Percentiles rank a stretch among this genome's conserved stretches.
These are phyloP conservation scores for Microtus oregoni DNA, from an alignment of 2,113 vertebrate genomes.

Conservation along the genomic window DNA sequence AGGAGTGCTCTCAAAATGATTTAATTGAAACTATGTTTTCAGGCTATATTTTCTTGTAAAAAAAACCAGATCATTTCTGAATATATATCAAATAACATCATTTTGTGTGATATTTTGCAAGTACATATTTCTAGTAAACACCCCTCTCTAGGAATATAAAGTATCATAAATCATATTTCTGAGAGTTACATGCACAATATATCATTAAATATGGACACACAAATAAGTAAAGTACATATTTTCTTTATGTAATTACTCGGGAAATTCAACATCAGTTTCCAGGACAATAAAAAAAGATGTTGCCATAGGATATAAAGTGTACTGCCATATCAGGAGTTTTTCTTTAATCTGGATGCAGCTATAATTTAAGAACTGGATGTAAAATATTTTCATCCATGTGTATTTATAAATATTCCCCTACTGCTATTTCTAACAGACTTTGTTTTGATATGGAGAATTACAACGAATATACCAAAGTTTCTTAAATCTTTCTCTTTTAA, in stretches of 20 bases:
- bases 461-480: conserved; percentile 14
- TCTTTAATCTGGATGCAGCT: conserved; percentile 66
- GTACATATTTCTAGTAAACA: conserved; percentile 80
- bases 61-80: conserved; percentile 73
- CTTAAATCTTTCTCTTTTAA: background rate
- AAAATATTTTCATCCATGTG: background rate
- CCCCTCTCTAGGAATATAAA: conserved; percentile 74
- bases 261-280: conserved; percentile 75
- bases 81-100: conserved; percentile 77
- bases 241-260: conserved; percentile 80
- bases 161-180: conserved; percentile 72
- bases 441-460: conserved; percentile 66
- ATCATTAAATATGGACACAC: conserved; percentile 76
- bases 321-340: background rate
- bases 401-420: conserved; percentile 58
- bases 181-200: conserved; percentile 69
- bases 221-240: conserved; percentile 78
- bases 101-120: conserved; percentile 74
- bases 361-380: conserved; percentile 69
- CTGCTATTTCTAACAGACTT: conserved; percentile 51
- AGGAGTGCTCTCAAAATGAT: conserved; percentile 75
- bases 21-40: conserved; percentile 71
- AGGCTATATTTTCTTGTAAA: conserved; percentile 63
- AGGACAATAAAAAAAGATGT: conserved; percentile 70
- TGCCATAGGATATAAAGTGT: conserved; percentile 65